Evolutionary conservation across 2,113 vertebrate species (phyloP).

Genomic region (Pomatorhinus ruficollis): DNA sequence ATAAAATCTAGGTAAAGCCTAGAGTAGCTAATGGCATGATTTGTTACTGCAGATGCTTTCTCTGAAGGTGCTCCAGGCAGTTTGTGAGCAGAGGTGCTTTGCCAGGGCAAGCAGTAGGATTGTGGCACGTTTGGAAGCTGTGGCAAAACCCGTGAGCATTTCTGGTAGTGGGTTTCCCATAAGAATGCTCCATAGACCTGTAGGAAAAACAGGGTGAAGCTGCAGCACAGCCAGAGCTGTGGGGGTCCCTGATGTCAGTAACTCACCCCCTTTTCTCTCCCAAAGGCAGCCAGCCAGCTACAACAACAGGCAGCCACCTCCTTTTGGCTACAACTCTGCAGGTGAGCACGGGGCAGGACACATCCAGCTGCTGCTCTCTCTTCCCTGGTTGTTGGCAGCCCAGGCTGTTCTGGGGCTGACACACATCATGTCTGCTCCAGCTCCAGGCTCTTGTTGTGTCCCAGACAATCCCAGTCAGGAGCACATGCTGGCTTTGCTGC

Average conservation of each 20-base stretch:
- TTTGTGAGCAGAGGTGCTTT: not conserved
- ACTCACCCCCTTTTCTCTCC: conserved; percentile 18
- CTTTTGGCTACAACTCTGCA: conserved; percentile 71
- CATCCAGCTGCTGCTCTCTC: not conserved
- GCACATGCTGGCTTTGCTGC: not conserved
- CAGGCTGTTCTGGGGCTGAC: not conserved
- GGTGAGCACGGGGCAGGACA: conserved; percentile 28
- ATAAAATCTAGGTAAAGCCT: not conserved
- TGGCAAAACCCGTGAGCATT: accelerated
- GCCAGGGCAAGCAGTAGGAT: not conserved
- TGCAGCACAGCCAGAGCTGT: not conserved
- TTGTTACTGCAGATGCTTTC: not conserved
- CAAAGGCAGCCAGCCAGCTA: conserved; percentile 70
- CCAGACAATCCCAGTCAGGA: accelerated
- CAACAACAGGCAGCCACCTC: conserved; percentile 71
- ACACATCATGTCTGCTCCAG: not conserved
- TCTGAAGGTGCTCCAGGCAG: not conserved
- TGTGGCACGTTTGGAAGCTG: not conserved
- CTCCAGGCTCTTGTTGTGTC: not conserved
- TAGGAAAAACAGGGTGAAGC: not conserved
- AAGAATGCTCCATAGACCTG: not conserved
- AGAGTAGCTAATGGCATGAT: not conserved
- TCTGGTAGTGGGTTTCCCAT: not conserved
- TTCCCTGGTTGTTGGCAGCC: not conserved
- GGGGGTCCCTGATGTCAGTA: not conserved